Base-by-base conservation (phyloP, 2,888 invertebrate genomes). In the Thymelicus lineola region DNA sequence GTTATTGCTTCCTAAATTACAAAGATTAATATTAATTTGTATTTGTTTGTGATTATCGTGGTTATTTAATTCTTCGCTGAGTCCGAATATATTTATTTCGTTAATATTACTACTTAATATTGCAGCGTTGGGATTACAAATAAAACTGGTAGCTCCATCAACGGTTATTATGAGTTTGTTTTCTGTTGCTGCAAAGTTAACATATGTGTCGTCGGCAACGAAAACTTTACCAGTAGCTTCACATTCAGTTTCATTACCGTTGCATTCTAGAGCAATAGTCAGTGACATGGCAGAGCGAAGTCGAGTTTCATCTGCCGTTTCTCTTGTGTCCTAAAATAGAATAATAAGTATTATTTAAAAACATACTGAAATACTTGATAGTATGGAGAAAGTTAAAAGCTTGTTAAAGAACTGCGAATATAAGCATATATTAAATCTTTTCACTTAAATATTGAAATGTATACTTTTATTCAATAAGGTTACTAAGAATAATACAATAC, bases 11-110 rank as follows among this genome's bases (percentile, higher is more conserved):
- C 70, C 68, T 38, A 78, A 76, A 55, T 74, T 53, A 72, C 93
- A 92, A 42, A 93, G 79, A 75, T 90, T 76, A 50, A 89, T 80
- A 6, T 70, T 72, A 0, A 71, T 70, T 12, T n/a, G 67, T 6
- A 89, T 71, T 53, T 79, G 71, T 75, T 77, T 86, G 65, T 83
- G 77, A 60, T 88, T 74, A 74, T 93, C 93, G 62, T 82, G 95
- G 76, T 93, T 93, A 71, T 94, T 93, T 9, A 84, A 62, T 57
- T 82, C 77, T 7, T 82, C 79, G 42, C 84, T 78, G 6, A 94
- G 80, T 6, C 94, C 94, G 66, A 88, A 94, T 6, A 94, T 77
- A 20, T 77, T 82, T 7, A 93, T 74, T 70, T 85, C 80, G 50
- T 72, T 75, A 1, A 94, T 76, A 1, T 58, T 71, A 14, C 78